A percentile compares a stretch with the other conserved stretches of the same genome.
Evolutionary conservation across 1,140 invertebrate genomes (phyloP).

Genomic region (Notospermus geniculatus): DNA sequence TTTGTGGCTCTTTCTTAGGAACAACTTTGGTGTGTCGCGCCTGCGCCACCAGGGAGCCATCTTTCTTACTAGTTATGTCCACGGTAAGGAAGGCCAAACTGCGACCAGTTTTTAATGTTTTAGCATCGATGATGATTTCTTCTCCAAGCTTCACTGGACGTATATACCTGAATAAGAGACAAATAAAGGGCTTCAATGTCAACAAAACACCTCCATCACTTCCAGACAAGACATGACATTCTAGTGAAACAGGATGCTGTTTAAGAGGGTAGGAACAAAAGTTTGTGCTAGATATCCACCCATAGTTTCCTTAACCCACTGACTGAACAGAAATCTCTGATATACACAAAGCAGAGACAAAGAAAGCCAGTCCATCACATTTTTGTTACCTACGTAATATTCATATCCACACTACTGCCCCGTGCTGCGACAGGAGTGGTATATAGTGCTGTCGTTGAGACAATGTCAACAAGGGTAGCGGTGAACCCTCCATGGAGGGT

Average conservation of each 20-base stretch:
- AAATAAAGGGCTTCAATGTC: too few relatives aligned
- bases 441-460: constrained; percentile 78
- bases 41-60: constrained; percentile 69
- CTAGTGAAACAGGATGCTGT: too few relatives aligned
- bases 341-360: too few relatives aligned
- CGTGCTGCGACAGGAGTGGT: constrained; percentile 61
- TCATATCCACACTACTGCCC: constrained; percentile 73
- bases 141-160: constrained; percentile 75
- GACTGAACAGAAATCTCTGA: too few relatives aligned
- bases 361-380: too few relatives aligned
- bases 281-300: too few relatives aligned
- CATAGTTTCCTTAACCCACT: too few relatives aligned
- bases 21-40: constrained; percentile 80
- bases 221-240: too few relatives aligned
- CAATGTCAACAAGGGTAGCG: constrained; percentile 74
- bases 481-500: constrained; percentile 82
- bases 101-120: constrained; percentile 73
- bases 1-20: neutral
- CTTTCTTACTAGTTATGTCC: constrained; percentile 70
- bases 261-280: too few relatives aligned
- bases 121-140: constrained; percentile 74
- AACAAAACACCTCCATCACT: too few relatives aligned
- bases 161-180: constrained; percentile 62
- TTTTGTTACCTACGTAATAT: constrained; percentile 68
- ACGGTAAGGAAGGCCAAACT: constrained; percentile 79